These are phyloP conservation scores for Trialeurodes vaporariorum DNA, from an alignment of 1,140 invertebrate species.

Conservation along the genomic window DNA sequence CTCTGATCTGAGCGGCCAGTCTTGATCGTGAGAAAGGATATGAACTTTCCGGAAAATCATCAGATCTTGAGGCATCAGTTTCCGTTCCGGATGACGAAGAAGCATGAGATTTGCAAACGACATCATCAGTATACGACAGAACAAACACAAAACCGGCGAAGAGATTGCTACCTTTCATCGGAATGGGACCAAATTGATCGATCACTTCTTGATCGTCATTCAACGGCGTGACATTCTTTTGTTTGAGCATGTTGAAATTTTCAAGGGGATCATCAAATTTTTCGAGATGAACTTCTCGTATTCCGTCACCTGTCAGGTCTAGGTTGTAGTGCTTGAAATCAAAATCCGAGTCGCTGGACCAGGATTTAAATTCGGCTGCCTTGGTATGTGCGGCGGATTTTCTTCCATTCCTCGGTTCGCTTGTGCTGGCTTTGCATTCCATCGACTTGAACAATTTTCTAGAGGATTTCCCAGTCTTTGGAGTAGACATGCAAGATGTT, in stretches of 20 bases:
- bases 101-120: background rate
- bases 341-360: background rate
- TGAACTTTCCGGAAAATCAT: background rate
- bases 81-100: background rate
- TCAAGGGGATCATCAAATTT: background rate
- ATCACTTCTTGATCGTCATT: background rate
- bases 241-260: background rate
- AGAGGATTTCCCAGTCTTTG: background rate
- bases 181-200: background rate
- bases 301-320: background rate
- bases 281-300: background rate
- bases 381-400: background rate
- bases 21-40: background rate
- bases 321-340: background rate
- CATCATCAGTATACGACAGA: background rate
- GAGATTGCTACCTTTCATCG: background rate
- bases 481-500: background rate
- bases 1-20: background rate
- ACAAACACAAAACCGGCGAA: background rate
- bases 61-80: background rate
- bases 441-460: background rate
- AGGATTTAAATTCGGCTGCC: background rate
- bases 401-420: background rate
- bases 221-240: background rate
- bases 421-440: background rate